Percentiles rank a stretch among this genome's conserved stretches.
Conservation (phyloP, 2,888 invertebrate genomes). For the Invenusta paracnida region DNA sequence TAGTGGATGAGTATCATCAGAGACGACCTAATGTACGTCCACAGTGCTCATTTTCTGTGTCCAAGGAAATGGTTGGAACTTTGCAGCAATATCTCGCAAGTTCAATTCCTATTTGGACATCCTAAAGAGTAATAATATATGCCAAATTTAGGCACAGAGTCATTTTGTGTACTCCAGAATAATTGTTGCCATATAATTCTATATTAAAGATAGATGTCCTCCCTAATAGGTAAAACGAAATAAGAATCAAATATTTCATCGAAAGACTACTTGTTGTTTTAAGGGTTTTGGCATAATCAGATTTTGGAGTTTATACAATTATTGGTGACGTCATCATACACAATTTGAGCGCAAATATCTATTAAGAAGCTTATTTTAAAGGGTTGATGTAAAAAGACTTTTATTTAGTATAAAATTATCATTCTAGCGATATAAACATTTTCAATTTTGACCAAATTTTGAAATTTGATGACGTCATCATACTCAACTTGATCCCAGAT, state of each 20-base stretch:
- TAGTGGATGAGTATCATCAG: too few relatives aligned
- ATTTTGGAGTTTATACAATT: neutral
- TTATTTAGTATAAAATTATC: conserved; percentile 19
- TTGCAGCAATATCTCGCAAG: too few relatives aligned
- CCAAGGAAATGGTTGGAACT: too few relatives aligned
- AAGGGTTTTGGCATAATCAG: neutral
- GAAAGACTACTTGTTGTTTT: conserved; percentile 21
- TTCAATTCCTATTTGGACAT: too few relatives aligned
- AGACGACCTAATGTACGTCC: too few relatives aligned
- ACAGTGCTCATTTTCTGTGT: too few relatives aligned
- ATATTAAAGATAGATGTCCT: too few relatives aligned
- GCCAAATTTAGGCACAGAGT: too few relatives aligned
- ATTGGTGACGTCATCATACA: neutral
- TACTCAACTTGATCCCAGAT: neutral
- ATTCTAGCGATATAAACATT: neutral
- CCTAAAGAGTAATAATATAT: too few relatives aligned
- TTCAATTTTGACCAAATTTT: neutral
- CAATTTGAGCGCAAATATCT: conserved; percentile 16
- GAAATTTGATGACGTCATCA: neutral
- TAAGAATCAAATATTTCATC: neutral
- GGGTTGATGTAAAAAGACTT: neutral
- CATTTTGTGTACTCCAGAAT: too few relatives aligned
- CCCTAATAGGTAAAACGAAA: too few relatives aligned
- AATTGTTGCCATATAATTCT: too few relatives aligned
- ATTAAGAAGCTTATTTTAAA: neutral